phyloP scores from a whole-genome alignment of 2,888 invertebrate species.

The Thalpophila matura region DNA sequence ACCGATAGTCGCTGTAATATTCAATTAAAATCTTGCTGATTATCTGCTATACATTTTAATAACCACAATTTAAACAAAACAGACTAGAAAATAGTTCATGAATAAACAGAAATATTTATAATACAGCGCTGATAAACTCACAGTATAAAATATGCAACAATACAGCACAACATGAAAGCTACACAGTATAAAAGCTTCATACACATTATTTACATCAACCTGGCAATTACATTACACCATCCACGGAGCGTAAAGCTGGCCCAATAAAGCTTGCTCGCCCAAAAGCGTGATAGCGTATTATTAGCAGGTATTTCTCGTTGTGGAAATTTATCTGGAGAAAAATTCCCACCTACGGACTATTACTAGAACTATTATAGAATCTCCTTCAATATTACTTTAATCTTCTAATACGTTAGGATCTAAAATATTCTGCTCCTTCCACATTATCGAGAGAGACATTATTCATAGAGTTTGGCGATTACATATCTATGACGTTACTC shows the following conservation, averaged over 20 bases:
- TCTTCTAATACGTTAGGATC: slow-evolving; percentile 15
- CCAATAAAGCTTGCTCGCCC: slow-evolving; percentile 27
- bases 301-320: too few relatives aligned
- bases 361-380: background rate
- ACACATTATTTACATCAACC: slow-evolving; percentile 11
- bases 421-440: slow-evolving; percentile 15
- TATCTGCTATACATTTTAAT: too few relatives aligned
- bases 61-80: too few relatives aligned
- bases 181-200: background rate
- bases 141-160: slow-evolving; percentile 17
- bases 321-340: too few relatives aligned
- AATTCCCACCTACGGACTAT: background rate
- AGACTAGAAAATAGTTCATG: too few relatives aligned
- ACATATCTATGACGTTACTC: slow-evolving; percentile 34
- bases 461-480: slow-evolving; percentile 47
- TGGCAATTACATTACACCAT: slow-evolving; percentile 21
- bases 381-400: background rate
- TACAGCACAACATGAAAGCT: background rate
- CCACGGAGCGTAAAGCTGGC: slow-evolving; percentile 2
- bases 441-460: slow-evolving; percentile 36
- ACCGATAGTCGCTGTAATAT: too few relatives aligned
- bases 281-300: background rate
- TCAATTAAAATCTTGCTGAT: too few relatives aligned
- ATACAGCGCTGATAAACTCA: background rate
- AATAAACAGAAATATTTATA: too few relatives aligned